Percentiles rank a stretch among this genome's conserved stretches.
phyloP scores from a whole-genome alignment of 2,888 invertebrate genomes.

The Drosophila hamatofila region DNA sequence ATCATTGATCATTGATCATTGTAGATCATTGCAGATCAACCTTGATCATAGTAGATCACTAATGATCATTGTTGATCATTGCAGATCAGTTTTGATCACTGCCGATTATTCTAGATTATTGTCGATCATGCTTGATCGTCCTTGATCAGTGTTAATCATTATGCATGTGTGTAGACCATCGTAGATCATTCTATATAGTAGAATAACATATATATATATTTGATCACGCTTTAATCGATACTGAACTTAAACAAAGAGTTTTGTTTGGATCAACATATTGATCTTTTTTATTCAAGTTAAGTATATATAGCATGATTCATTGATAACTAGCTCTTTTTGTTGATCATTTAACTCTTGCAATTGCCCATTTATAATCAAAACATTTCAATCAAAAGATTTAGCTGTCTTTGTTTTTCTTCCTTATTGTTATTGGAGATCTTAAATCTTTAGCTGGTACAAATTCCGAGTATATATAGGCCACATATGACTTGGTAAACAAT shows the following conservation, averaged over 20 bases:
- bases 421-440: neutral
- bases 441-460: neutral
- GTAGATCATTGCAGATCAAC: neutral
- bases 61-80: too few relatives aligned
- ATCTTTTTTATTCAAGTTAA: too few relatives aligned
- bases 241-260: neutral
- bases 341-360: too few relatives aligned
- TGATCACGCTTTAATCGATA: neutral
- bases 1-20: neutral
- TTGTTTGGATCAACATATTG: neutral
- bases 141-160: neutral
- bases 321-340: too few relatives aligned
- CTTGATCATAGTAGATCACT: neutral
- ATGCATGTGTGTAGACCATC: neutral
- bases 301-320: too few relatives aligned
- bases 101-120: too few relatives aligned
- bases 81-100: neutral
- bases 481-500: conserved; percentile 1
- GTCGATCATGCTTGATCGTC: too few relatives aligned
- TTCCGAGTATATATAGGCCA: neutral
- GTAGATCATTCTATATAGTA: too few relatives aligned
- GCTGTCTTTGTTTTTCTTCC: too few relatives aligned
- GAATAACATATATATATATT: too few relatives aligned
- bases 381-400: neutral
- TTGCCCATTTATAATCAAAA: neutral